Percentiles rank a stretch among this genome's conserved stretches.
phyloP scores from a whole-genome alignment of 1,140 invertebrate genomes.

The Saccostrea cuccullata region DNA sequence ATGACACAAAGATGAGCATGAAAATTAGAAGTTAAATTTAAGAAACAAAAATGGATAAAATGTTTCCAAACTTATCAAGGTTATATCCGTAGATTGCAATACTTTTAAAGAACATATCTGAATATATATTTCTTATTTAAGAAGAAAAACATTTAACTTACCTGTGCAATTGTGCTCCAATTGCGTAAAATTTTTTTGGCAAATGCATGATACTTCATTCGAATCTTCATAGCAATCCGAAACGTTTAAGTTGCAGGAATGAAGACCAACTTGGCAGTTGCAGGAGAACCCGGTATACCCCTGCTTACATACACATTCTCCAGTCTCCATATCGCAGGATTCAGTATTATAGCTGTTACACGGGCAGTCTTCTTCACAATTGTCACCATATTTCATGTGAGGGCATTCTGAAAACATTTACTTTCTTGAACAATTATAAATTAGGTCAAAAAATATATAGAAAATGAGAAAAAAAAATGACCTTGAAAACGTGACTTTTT shows the following conservation, averaged over 20 bases:
- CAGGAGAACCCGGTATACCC: constrained; percentile 4
- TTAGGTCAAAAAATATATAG: background rate
- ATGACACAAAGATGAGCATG: no score
- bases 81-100: background rate
- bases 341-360: background rate
- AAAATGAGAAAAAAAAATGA: background rate
- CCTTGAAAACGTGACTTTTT: no score
- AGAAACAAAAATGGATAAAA: no score
- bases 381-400: background rate
- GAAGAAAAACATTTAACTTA: background rate
- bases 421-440: background rate
- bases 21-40: no score
- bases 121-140: background rate
- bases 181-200: background rate
- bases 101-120: background rate
- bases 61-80: background rate
- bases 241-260: background rate
- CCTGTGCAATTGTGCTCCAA: background rate
- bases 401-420: background rate
- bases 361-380: background rate
- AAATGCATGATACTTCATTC: background rate
- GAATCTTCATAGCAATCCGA: background rate
- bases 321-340: background rate
- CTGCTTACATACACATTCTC: background rate
- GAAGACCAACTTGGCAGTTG: background rate